phyloP scores from a whole-genome alignment of 2,113 vertebrate genomes.

The Rhipidura dahli region DNA sequence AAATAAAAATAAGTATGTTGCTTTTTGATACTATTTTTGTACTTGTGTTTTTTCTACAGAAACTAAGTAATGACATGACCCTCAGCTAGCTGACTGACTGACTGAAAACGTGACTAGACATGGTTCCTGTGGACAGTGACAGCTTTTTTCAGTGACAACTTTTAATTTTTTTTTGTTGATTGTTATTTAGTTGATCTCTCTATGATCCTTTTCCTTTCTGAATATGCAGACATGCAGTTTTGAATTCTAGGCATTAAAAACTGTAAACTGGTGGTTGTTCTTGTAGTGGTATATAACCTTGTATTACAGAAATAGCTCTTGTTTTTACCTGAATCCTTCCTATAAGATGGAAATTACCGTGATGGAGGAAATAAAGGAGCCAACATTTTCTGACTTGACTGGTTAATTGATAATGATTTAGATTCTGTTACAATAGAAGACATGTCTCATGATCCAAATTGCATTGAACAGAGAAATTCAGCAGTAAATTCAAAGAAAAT shows the following conservation, averaged over 20 bases:
- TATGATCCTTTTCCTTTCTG: conserved; percentile 17
- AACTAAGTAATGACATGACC: conserved; percentile 78
- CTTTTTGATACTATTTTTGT: conserved; percentile 72
- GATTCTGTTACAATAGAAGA: not conserved
- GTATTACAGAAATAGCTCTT: conserved; percentile 59
- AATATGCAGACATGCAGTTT: conserved; percentile 51
- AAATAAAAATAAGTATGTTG: conserved; percentile 45
- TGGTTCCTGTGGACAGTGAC: conserved; percentile 77
- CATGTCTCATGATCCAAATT: not conserved
- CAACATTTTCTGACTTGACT: conserved; percentile 31
- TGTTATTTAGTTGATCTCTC: conserved; percentile 45
- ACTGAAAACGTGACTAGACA: conserved; percentile 80
- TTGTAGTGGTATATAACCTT: conserved; percentile 53
- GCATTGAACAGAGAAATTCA: not conserved
- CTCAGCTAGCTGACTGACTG: conserved; percentile 74
- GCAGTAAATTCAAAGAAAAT: not conserved
- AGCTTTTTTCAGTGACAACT: conserved; percentile 56
- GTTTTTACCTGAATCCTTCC: conserved; percentile 53
- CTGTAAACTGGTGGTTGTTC: conserved; percentile 50
- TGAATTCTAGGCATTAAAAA: conserved; percentile 31
- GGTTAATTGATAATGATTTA: not conserved
- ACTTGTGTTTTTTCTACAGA: conserved; percentile 82
- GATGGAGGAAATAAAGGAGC: conserved; percentile 14
- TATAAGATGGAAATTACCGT: conserved; percentile 47
- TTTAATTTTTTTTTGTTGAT: not conserved